phyloP scores from a whole-genome alignment of 2,888 invertebrate species.

The Acronicta aceris region DNA sequence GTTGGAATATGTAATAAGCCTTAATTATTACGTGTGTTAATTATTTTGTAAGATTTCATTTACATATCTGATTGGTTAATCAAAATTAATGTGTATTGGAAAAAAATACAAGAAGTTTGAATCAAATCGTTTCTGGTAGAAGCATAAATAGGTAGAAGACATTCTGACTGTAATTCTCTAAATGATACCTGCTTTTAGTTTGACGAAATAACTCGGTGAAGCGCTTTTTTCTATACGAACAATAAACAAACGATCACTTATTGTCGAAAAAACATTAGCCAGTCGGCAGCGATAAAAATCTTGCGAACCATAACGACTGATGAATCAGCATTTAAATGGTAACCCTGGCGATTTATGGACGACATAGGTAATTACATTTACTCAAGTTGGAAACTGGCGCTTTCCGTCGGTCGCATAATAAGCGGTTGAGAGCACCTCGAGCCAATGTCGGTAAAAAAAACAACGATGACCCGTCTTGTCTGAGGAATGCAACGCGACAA shows the following conservation, averaged over 20 bases:
- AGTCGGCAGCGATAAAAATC: constrained; percentile 63
- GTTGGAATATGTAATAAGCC: constrained; percentile 2
- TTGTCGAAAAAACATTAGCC: constrained; percentile 61
- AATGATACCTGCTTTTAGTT: background rate
- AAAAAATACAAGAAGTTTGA: constrained; percentile 2
- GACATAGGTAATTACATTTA: constrained; percentile 64
- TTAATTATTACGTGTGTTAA: background rate
- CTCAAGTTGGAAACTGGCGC: constrained; percentile 66
- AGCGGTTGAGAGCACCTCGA: constrained; percentile 65
- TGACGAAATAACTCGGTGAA: constrained; percentile 5
- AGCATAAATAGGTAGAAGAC: too few species aligned
- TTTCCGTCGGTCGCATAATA: constrained; percentile 74
- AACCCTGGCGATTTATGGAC: constrained; percentile 60
- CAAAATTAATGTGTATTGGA: background rate
- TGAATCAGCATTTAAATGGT: constrained; percentile 77
- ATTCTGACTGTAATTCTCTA: background rate
- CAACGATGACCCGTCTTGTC: constrained; percentile 77
- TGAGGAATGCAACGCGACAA: constrained; percentile 79
- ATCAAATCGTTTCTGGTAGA: too few species aligned
- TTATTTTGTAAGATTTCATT: background rate
- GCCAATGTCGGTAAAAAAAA: constrained; percentile 71
- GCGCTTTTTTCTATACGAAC: constrained; percentile 30
- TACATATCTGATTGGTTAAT: constrained; percentile 9
- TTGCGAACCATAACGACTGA: constrained; percentile 66
- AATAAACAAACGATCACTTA: constrained; percentile 43